Base-by-base conservation (phyloP, 2,797 vertebrate genomes). In the Anableps anableps region DNA sequence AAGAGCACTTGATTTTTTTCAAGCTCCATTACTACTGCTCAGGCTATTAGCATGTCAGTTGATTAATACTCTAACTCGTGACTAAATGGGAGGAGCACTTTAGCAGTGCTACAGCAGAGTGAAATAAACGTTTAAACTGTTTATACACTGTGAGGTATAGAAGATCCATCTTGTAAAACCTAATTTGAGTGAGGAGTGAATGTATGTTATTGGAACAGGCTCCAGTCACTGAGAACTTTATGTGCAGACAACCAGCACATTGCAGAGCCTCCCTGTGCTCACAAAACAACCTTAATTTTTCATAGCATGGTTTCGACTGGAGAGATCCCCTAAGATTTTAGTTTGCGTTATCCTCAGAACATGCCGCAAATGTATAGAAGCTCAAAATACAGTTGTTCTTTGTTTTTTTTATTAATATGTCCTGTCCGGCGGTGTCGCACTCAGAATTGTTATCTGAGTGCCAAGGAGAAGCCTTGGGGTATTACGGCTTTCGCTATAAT, bases 41-140 rank as follows among this genome's bases (percentile, higher is more conserved):
- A 58, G 53, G 76, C 86, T 86, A 86, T 92, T 90, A 92, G 82
- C 73, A 83, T 80, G 82, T 85, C 66, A 53, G 74, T 82, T 91
- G 86, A 92, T 93, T 88, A 86, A 90, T 86, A 83, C 77, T 85
- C 79, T 79, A 84, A 88, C 86, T 84, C 83, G 83, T 83, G 85
- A 83, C 83, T 88, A 84, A 85, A 88, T 91, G 89, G 87, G 77
- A 80, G 72, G 77, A 81, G 74, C 73, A 70, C 80, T 81, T 79
- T 76, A 84, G 74, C 77, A 78, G 78, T 75, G 62, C 75, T 77
- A 76, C 53, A 62, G 64, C 73, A 58, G 83, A 83, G 90, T 88
- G 34, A 85, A 87, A 83, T 84, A 83, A 82, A 79, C 78, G 79
- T 85, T 90, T 68, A 83, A 79, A 81, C 80, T 55, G 79, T 85